Base-by-base conservation (phyloP, 2,797 vertebrate genomes). In the Geotria australis region DNA sequence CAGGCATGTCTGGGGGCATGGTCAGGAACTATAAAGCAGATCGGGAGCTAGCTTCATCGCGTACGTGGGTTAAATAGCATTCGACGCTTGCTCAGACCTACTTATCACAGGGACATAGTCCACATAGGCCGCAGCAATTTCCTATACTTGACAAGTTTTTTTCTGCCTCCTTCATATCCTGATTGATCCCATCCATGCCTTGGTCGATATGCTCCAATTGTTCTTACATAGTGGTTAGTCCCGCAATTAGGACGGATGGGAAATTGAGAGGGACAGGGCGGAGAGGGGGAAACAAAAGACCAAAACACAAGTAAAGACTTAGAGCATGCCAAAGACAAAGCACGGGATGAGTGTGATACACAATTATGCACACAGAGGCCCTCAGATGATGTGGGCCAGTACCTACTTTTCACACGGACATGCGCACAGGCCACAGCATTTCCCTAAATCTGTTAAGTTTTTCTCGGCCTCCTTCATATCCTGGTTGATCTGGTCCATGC, bases 131-230 rank as follows among this genome's bases (percentile, higher is more conserved):
- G 93, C 89, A 96, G 89, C 89, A 96, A 82, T 95, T 94, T 81
- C 86, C 89, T 95, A 95, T 89, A 93, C 91, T 85, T 93, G 93
- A 95, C 93, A 96, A 96, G 93, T 86, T 95, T 95, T 94, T 96
- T 83, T 96, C 89, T 67, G 89, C 89, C 83, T 96, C 89, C 85
- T 96, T 96, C 89, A 96, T 96, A 88, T 96, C 86, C 89, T 93
- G 88, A 79, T 96, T 96, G 88, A 96, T 96, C 89, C 94, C 85
- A 84, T 96, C 93, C 89, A 96, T 95, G 85, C 89, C 89, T 80
- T 96, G 86, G 86, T 96, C 89, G 64, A 93, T 85, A 79, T 88
- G 85, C 85, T 96, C 89, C 74, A 96, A 88, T 95, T 96, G 89
- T 81, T 96, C 89, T 96, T 85, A 85, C 24, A 38, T 38, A 38